Conservation (phyloP, 2,113 vertebrate species). For the Dipodomys stephensi region DNA sequence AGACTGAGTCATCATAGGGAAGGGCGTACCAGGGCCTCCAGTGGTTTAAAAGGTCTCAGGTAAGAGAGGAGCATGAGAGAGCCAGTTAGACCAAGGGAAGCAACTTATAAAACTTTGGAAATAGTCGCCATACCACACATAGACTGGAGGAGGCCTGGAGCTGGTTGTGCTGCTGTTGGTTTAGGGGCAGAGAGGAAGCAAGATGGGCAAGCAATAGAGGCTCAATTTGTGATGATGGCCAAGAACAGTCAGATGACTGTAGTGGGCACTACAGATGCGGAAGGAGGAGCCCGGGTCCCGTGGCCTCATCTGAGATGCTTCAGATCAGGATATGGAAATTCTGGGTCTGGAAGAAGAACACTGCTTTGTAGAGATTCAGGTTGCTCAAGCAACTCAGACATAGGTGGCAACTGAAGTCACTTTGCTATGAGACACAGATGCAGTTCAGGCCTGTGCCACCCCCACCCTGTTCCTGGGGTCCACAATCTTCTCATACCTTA, state of each 20-base stretch:
- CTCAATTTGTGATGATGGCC: rapidly evolving
- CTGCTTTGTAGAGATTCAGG: background rate
- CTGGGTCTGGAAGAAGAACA: rapidly evolving
- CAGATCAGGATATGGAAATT: background rate
- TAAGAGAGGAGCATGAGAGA: background rate
- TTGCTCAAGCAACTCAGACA: rapidly evolving
- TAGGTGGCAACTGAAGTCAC: background rate
- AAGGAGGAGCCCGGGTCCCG: background rate
- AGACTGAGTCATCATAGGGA: background rate
- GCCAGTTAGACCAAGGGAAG: background rate
- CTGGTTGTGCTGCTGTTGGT: rapidly evolving
- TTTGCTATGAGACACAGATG: background rate
- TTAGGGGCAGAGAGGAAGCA: background rate
- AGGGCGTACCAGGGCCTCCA: background rate
- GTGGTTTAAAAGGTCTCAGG: background rate
- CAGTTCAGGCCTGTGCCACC: rapidly evolving
- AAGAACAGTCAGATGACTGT: background rate
- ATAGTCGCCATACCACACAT: rapidly evolving
- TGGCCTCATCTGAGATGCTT: background rate
- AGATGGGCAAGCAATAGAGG: background rate
- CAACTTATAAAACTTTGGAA: background rate
- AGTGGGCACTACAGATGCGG: background rate
- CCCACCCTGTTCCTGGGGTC: too few species aligned
- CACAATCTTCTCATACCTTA: background rate
- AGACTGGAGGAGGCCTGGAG: rapidly evolving